These are phyloP conservation scores for Polydrusus pterygomalis DNA, from an alignment of 2,888 invertebrate genomes.

Conservation along the genomic window DNA sequence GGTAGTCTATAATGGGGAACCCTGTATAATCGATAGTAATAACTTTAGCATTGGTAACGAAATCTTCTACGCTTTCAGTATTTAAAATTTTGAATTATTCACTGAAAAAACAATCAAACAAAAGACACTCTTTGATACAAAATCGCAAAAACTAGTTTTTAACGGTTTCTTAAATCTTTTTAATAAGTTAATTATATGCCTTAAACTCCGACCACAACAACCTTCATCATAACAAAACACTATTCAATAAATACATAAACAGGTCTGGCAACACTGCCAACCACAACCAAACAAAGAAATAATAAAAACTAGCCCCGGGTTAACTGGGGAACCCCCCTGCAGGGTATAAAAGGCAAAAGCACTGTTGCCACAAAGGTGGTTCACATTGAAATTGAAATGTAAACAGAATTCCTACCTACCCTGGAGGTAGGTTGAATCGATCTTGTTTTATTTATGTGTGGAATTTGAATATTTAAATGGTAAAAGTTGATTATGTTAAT, in stretches of 20 bases:
- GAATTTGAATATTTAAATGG: neutral
- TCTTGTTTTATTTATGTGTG: slow-evolving; percentile 19
- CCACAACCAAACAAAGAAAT: slow-evolving; percentile 56
- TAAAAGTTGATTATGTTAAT: neutral
- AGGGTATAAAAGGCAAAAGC: slow-evolving; percentile 62
- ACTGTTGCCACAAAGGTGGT: slow-evolving; percentile 52
- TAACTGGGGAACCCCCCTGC: slow-evolving; percentile 71
- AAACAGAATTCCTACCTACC: slow-evolving; percentile 36
- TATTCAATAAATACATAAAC: neutral
- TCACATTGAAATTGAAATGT: slow-evolving; percentile 32
- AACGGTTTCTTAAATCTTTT: too few relatives aligned
- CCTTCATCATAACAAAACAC: neutral
- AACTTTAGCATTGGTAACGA: too few relatives aligned
- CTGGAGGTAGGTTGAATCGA: slow-evolving; percentile 22
- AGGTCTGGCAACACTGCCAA: slow-evolving; percentile 44
- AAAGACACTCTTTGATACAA: too few relatives aligned
- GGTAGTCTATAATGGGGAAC: too few relatives aligned
- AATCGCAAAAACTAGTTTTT: too few relatives aligned
- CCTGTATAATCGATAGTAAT: too few relatives aligned
- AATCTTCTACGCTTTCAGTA: too few relatives aligned
- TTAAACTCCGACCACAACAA: too few relatives aligned
- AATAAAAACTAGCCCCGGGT: slow-evolving; percentile 68
- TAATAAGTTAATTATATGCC: too few relatives aligned
- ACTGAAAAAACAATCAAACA: too few relatives aligned
- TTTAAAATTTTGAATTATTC: too few relatives aligned